Evolutionary conservation across 2,888 invertebrate genomes (phyloP).

Genomic region (Rhagonycha fulva): DNA sequence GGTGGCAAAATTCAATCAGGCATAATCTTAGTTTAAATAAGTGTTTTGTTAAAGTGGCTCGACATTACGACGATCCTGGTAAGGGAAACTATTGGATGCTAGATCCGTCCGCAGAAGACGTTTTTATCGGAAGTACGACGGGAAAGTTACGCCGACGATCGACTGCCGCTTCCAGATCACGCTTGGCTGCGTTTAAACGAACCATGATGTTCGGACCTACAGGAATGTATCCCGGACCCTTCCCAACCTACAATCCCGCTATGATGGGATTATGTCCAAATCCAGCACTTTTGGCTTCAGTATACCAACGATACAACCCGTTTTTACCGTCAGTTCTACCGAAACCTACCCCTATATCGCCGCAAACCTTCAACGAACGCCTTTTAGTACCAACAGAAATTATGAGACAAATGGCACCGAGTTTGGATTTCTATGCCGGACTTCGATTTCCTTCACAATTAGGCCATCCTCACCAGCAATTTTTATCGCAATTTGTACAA

Average conservation of each 20-base stretch:
- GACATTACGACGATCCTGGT: constrained; percentile 98
- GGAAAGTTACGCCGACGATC: constrained; percentile 92
- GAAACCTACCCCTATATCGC: constrained; percentile 60
- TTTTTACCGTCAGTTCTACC: constrained; percentile 57
- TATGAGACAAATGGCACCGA: constrained; percentile 57
- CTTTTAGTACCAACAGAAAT: constrained; percentile 48
- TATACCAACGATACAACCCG: constrained; percentile 68
- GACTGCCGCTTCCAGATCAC: constrained; percentile 86
- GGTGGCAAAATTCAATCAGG: constrained; percentile 99
- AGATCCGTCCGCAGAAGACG: constrained; percentile 95
- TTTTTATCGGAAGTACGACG: constrained; percentile 97
- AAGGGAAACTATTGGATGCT: constrained; percentile 99
- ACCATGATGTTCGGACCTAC: constrained; percentile 72
- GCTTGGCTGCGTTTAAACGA: constrained; percentile 88
- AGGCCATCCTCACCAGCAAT: constrained; percentile 46
- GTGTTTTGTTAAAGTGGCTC: constrained; percentile 96
- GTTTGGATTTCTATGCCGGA: constrained; percentile 59
- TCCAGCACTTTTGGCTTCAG: constrained; percentile 64
- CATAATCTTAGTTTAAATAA: constrained; percentile 97
- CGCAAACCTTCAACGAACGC: constrained; percentile 54
- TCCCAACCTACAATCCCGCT: constrained; percentile 55
- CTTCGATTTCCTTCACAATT: constrained; percentile 46
- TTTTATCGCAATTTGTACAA: constrained; percentile 45
- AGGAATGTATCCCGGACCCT: constrained; percentile 56
- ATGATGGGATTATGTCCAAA: constrained; percentile 61